Conservation (phyloP, 2,113 vertebrate species). For the Malurus cyaneus region DNA sequence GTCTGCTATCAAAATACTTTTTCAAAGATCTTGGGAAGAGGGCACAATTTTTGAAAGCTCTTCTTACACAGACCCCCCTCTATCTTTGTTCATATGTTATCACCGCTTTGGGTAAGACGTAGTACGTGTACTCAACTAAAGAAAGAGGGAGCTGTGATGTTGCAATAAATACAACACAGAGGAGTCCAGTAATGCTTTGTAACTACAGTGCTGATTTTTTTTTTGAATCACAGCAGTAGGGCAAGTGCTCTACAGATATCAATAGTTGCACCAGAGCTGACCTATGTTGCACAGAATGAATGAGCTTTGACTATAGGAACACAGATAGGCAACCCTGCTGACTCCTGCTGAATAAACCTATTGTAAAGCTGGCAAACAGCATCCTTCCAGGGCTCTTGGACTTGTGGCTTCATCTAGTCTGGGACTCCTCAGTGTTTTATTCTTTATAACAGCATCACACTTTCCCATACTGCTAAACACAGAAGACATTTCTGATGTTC, state of each 20-base stretch:
- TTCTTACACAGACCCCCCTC: not conserved
- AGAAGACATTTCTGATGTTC: slow-evolving; percentile 2
- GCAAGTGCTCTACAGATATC: slow-evolving; percentile 44
- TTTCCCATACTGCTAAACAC: not conserved
- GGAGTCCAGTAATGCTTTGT: slow-evolving; percentile 3
- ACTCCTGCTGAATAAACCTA: slow-evolving; percentile 50
- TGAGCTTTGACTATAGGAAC: slow-evolving; percentile 51
- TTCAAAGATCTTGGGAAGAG: not conserved
- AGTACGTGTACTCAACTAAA: not conserved
- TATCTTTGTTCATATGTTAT: not conserved
- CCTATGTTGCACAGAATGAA: slow-evolving; percentile 52
- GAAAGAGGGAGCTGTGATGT: not conserved
- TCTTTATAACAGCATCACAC: not conserved
- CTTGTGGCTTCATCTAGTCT: slow-evolving; percentile 18
- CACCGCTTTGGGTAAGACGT: rapidly evolving
- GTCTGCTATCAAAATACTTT: not conserved
- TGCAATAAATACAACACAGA: slow-evolving; percentile 12
- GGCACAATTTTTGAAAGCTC: not conserved
- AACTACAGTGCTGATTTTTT: not conserved
- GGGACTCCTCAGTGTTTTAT: not conserved
- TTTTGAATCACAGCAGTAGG: slow-evolving; percentile 43
- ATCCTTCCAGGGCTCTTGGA: slow-evolving; percentile 42
- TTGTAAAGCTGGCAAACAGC: slow-evolving; percentile 50
- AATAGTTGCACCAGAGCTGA: slow-evolving; percentile 52
- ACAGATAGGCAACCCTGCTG: slow-evolving; percentile 50